These are phyloP conservation scores for Monochamus alternatus DNA, from an alignment of 2,888 invertebrate species.

Conservation along the genomic window DNA sequence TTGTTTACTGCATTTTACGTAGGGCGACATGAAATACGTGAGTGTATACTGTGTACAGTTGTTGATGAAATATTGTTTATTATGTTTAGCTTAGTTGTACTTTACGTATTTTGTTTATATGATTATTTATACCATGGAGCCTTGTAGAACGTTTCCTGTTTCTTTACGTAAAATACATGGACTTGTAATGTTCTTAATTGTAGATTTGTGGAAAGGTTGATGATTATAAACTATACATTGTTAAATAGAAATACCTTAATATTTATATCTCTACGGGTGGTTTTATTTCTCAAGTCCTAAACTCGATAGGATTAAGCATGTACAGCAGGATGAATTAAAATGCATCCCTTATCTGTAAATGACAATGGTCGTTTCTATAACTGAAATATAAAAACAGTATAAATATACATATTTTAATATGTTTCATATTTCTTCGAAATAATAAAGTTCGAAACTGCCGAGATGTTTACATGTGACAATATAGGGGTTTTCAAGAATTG, in stretches of 20 bases:
- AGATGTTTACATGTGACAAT: too few species aligned
- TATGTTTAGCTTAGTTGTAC: constrained; percentile 68
- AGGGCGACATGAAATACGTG: constrained; percentile 66
- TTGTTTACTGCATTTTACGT: constrained; percentile 68
- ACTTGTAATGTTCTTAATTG: constrained; percentile 72
- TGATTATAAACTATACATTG: constrained; percentile 73
- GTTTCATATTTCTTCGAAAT: too few species aligned
- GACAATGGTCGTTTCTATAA: too few species aligned
- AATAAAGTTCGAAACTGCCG: too few species aligned
- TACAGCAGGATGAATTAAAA: too few species aligned
- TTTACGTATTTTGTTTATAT: constrained; percentile 66
- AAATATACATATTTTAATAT: too few species aligned
- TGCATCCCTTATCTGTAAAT: too few species aligned
- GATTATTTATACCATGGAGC: constrained; percentile 65
- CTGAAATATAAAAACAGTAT: too few species aligned
- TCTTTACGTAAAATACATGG: constrained; percentile 69
- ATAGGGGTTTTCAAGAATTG: too few species aligned
- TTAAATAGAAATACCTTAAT: constrained; percentile 74
- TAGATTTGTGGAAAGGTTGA: constrained; percentile 74
- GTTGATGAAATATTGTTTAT: constrained; percentile 69
- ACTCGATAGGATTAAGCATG: too few species aligned
- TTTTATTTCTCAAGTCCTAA: not conserved
- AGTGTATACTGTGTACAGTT: constrained; percentile 68
- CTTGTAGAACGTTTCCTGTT: constrained; percentile 68
- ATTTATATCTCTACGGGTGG: constrained; percentile 61